phyloP scores from a whole-genome alignment of 2,113 vertebrate species.

The human (Homo sapiens) region DNA sequence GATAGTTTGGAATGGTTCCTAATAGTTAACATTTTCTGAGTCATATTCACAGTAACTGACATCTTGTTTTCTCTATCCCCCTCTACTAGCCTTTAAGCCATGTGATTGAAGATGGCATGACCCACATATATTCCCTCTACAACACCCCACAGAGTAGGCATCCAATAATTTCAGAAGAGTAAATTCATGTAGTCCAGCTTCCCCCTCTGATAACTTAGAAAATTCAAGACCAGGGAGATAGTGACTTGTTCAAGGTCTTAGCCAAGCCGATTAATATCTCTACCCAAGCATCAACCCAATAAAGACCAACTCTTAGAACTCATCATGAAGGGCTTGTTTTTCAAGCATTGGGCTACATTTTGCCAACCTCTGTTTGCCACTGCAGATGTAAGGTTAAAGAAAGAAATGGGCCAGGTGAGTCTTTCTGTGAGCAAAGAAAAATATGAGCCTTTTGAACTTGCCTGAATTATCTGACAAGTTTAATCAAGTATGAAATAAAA shows the following conservation, averaged over 20 bases:
- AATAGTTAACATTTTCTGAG: neutral
- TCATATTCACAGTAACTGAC: neutral
- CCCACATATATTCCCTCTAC: neutral
- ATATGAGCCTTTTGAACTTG: constrained; percentile 58
- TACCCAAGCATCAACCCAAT: neutral
- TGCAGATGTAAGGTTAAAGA: neutral
- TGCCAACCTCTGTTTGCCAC: neutral
- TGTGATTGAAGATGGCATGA: neutral
- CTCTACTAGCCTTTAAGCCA: neutral
- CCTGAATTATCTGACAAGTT: constrained; percentile 68
- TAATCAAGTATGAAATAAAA: constrained; percentile 79
- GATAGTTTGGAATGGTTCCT: neutral
- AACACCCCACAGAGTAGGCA: neutral
- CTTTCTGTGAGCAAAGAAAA: constrained; percentile 29
- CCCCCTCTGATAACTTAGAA: neutral
- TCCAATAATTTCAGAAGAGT: neutral
- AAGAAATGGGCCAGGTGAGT: constrained; percentile 21
- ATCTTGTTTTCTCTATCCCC: neutral
- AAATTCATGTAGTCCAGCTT: neutral
- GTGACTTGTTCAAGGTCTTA: neutral
- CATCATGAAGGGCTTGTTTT: neutral
- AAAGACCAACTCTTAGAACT: neutral
- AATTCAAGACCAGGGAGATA: neutral
- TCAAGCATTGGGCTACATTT: neutral
- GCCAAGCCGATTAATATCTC: neutral